Evolutionary conservation across 2,113 vertebrate genomes (phyloP), one percentile per base, ranked within the genome.

Genomic region (Nestor notabilis): DNA sequence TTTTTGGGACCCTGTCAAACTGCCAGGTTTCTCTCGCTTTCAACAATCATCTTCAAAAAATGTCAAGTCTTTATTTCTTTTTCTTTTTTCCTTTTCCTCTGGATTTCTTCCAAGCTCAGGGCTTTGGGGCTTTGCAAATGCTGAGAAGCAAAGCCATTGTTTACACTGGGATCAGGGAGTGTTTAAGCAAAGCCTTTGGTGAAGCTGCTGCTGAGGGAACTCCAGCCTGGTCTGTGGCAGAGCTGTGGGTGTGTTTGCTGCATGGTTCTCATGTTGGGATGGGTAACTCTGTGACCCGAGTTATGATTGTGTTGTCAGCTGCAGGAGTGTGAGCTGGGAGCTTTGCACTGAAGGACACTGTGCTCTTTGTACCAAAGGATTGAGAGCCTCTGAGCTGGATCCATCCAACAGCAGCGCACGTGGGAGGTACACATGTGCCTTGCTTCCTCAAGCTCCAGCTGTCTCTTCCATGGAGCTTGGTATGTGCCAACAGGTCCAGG

Each of bases 401-500:
- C 3, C 3, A 8, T 29, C 17, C n/a, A 27, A 43, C 61, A 77
- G 66, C 27, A 1, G 2, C 65, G 9, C 14, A 6, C 14, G 2
- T 0, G 2, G 50, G 61, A 77, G 66, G 20, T 18, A 7, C 47
- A 2, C 0, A 1, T 0, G 1, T n/a, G 28, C 39, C 28, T n/a
- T 25, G 1, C 52, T 58, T 35, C 61, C 29, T 80, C 0, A 18
- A 31, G 46, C 19, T 24, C 19, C 17, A 58, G 43, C 27, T 2
- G 2, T 17, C 23, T 83, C 35, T 80, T 14, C 21, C 0, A 0
- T 43, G 50, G 69, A 43, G 33, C 4, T 29, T 53, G 43, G 39
- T 39, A 55, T 56, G 35, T n/a, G 25, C 56, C 17, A 19, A 9
- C 7, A 28, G 33, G 18, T 17, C 13, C 1, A 10, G 19, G 5